A percentile compares a stretch with the other conserved stretches of the same genome.
phyloP scores from a whole-genome alignment of 2,113 vertebrate species.

The Colinus virginianus region DNA sequence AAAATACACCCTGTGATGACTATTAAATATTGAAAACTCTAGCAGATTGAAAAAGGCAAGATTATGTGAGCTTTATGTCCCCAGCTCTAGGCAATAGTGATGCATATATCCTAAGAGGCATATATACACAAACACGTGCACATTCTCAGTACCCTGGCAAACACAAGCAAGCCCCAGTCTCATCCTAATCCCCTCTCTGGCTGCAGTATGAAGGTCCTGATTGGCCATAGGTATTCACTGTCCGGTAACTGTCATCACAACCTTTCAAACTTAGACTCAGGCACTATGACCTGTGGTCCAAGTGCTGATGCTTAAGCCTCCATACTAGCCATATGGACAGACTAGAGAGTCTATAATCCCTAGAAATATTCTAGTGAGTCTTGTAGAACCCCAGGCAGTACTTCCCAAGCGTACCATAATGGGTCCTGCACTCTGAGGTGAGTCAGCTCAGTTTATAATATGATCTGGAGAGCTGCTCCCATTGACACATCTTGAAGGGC shows the following conservation, averaged over 20 bases:
- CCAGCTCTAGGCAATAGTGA: background rate
- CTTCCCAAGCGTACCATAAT: background rate
- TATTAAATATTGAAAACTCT: background rate
- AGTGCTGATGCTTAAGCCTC: background rate
- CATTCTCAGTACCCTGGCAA: background rate
- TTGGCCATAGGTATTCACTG: background rate
- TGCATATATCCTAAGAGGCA: background rate
- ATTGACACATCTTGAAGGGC: background rate
- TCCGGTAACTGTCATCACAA: background rate
- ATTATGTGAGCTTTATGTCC: background rate
- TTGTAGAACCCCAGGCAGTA: background rate
- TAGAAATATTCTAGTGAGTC: background rate
- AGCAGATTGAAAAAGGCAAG: accelerated
- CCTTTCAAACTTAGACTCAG: background rate
- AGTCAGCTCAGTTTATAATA: background rate
- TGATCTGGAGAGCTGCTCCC: background rate
- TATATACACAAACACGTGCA: background rate
- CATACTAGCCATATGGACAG: too few relatives aligned
- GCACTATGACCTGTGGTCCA: background rate
- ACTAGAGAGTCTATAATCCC: background rate
- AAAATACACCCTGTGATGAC: background rate
- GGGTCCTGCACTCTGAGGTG: background rate
- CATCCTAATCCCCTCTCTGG: background rate
- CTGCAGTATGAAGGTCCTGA: background rate
- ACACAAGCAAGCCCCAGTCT: background rate